Evolutionary conservation across 2,113 vertebrate genomes (phyloP).

Genomic region (Tursiops truncatus): DNA sequence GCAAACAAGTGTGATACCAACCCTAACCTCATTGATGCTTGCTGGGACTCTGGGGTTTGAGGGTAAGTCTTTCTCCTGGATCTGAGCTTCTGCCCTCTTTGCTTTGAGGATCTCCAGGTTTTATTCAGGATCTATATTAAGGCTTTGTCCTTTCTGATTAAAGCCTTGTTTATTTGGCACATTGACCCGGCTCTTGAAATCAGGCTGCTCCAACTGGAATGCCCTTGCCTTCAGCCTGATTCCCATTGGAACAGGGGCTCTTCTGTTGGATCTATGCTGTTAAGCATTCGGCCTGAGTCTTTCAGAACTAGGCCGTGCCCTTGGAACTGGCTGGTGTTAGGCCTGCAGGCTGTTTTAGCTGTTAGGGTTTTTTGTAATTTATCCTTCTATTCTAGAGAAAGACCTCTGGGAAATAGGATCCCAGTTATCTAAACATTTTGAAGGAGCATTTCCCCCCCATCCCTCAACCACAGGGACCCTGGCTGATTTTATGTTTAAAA

Average conservation of each 20-base stretch:
- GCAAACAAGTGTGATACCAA: not conserved
- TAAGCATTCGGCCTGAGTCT: not conserved
- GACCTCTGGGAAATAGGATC: not conserved
- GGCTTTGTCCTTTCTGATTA: not conserved
- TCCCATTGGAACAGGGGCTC: not conserved
- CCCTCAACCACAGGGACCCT: not conserved
- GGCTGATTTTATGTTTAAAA: not conserved
- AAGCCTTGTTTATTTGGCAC: not conserved
- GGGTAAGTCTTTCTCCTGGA: not conserved
- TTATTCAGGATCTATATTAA: not conserved
- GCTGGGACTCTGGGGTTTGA: not conserved
- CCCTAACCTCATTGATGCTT: not conserved
- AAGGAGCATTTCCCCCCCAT: not conserved
- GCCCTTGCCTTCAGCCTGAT: not conserved
- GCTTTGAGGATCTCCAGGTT: not conserved
- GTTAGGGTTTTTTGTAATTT: not conserved
- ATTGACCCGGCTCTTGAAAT: not conserved
- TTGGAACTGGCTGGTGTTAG: not conserved
- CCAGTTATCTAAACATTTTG: not conserved
- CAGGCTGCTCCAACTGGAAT: not conserved
- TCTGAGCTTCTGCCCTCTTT: not conserved
- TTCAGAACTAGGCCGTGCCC: not conserved
- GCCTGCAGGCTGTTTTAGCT: not conserved
- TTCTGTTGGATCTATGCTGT: not conserved
- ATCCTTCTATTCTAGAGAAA: not conserved